phyloP scores from a whole-genome alignment of 2,113 vertebrate genomes.

The Callocephalon fimbriatum region DNA sequence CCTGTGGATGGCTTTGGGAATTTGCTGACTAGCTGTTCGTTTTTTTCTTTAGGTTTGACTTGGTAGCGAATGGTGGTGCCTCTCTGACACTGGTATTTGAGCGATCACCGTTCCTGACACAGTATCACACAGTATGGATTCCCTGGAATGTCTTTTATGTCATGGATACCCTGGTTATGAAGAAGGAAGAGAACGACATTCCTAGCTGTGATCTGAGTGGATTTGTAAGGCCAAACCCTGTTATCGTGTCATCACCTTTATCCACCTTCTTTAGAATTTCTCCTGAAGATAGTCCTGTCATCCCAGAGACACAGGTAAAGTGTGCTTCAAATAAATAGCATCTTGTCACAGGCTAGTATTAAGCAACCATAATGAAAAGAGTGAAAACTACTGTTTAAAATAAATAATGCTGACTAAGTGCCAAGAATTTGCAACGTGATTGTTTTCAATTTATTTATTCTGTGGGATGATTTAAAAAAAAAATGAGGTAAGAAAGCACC shows the following conservation, averaged over 20 bases:
- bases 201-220: constrained; percentile 94
- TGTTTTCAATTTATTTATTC: neutral
- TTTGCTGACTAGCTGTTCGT: neutral
- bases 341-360: neutral
- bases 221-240: constrained; percentile 88
- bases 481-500: neutral
- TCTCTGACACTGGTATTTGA: constrained; percentile 93
- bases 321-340: neutral
- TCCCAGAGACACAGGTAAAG: constrained; percentile 96
- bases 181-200: constrained; percentile 93
- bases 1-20: neutral
- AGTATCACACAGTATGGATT: constrained; percentile 94
- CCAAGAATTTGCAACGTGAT: neutral
- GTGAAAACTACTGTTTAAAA: neutral
- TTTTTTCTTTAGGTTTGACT: constrained; percentile 87
- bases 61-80: constrained; percentile 93
- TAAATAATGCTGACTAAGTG: neutral
- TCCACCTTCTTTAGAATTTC: constrained; percentile 94
- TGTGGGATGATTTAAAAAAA: neutral
- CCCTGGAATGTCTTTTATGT: constrained; percentile 97
- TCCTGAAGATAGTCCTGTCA: constrained; percentile 92
- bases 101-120: constrained; percentile 89
- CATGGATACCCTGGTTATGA: constrained; percentile 98
- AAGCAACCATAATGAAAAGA: neutral
- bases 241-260: constrained; percentile 91